Evolutionary conservation across 2,888 invertebrate genomes (phyloP).

Genomic region (Metalampra italica): DNA sequence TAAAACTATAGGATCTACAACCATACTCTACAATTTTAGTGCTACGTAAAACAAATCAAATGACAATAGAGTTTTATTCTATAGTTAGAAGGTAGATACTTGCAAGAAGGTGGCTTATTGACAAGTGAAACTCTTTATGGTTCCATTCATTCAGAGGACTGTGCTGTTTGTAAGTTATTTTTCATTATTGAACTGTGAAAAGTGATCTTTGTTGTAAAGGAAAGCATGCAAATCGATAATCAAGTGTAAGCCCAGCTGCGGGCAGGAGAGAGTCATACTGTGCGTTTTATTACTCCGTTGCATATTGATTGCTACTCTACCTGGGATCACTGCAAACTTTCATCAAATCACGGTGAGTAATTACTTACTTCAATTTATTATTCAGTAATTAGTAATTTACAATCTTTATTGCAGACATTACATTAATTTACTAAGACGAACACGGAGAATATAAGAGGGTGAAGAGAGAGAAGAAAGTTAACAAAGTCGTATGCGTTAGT

Average conservation of each 20-base stretch:
- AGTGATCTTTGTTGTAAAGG: constrained; percentile 57
- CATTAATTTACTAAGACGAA: background rate
- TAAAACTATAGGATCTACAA: constrained; percentile 52
- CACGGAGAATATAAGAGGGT: background rate
- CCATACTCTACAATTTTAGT: constrained; percentile 33
- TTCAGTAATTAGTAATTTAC: background rate
- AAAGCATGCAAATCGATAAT: constrained; percentile 70
- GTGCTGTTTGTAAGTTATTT: constrained; percentile 34
- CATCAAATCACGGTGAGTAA: constrained; percentile 55
- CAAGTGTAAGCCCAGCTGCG: constrained; percentile 54
- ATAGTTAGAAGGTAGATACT: constrained; percentile 27
- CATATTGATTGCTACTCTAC: constrained; percentile 68
- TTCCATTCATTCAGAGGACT: constrained; percentile 53
- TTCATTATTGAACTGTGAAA: constrained; percentile 55
- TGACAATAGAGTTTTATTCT: constrained; percentile 41
- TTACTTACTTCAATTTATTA: constrained; percentile 10
- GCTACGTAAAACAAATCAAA: constrained; percentile 28
- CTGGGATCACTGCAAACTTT: constrained; percentile 49
- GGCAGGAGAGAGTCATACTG: constrained; percentile 49
- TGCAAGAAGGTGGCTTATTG: constrained; percentile 58
- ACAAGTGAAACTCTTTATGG: constrained; percentile 70
- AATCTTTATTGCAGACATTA: constrained; percentile 1
- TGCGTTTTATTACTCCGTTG: constrained; percentile 59
- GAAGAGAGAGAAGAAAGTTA: background rate
- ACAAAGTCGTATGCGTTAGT: too few species aligned